These are phyloP conservation scores for Nesometra sesokonis DNA, from an alignment of 35 echinoderm and acorn worm genomes.

Conservation along the genomic window DNA sequence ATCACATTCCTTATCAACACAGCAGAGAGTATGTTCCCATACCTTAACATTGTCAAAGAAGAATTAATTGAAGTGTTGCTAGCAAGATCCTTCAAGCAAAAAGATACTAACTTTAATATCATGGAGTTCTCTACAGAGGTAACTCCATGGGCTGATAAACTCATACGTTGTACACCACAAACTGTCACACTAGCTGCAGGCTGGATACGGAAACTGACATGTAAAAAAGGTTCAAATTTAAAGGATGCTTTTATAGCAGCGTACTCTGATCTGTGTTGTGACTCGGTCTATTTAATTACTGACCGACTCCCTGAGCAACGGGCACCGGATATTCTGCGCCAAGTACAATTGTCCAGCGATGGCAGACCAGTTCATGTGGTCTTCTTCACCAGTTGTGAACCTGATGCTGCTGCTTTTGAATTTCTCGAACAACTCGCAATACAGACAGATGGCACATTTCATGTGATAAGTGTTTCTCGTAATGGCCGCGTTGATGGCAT, in stretches of 20 bases:
- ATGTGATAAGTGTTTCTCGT: slow-evolving; percentile 62
- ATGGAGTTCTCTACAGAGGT: slow-evolving; percentile 60
- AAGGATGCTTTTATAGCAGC: slow-evolving; percentile 68
- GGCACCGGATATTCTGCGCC: slow-evolving; percentile 34
- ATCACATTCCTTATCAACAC: slow-evolving; percentile 83
- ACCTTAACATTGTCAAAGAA: slow-evolving; percentile 57
- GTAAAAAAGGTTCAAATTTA: slow-evolving; percentile 71
- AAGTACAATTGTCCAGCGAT: slow-evolving; percentile 38
- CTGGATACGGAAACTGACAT: slow-evolving; percentile 53
- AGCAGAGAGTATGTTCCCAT: slow-evolving; percentile 72
- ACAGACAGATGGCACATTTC: slow-evolving; percentile 77
- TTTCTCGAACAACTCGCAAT: slow-evolving; percentile 71
- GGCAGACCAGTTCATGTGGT: slow-evolving; percentile 56
- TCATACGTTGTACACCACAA: slow-evolving; percentile 85
- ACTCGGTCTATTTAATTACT: slow-evolving; percentile 75
- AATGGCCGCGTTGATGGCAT: slow-evolving; percentile 54
- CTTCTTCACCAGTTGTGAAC: slow-evolving; percentile 32
- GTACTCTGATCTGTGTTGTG: slow-evolving; percentile 52
- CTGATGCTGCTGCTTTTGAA: slow-evolving; percentile 50
- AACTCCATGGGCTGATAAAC: slow-evolving; percentile 77
- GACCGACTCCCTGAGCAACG: slow-evolving; percentile 84
- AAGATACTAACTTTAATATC: slow-evolving; percentile 77
- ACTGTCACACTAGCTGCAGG: slow-evolving; percentile 75
- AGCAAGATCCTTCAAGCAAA: slow-evolving; percentile 37
- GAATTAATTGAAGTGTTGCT: slow-evolving; percentile 68